Evolutionary conservation across 2,113 vertebrate species (phyloP).

Genomic region (Dasypus novemcinctus): DNA sequence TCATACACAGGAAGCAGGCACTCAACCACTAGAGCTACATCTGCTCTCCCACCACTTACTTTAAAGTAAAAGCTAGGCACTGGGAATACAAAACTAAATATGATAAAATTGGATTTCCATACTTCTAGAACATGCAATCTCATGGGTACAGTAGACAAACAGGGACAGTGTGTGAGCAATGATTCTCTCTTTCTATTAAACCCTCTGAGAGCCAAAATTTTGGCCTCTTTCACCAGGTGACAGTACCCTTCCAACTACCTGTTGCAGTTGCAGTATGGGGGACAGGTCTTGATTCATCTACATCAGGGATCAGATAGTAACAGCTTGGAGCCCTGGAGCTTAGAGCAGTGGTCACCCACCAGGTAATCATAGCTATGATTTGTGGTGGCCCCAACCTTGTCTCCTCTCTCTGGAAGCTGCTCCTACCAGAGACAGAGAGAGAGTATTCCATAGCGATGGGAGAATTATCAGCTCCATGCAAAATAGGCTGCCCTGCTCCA

Average conservation of each 20-base stretch:
- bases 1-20: too few species aligned
- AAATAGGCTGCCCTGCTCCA: background rate
- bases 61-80: background rate
- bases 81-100: background rate
- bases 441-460: background rate
- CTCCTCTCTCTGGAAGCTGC: background rate
- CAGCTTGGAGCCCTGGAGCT: background rate
- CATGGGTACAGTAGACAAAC: background rate
- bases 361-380: background rate
- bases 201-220: background rate
- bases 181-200: background rate
- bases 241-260: background rate
- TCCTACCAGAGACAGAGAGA: background rate
- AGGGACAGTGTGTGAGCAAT: background rate
- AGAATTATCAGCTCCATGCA: background rate
- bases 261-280: background rate
- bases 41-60: too few species aligned
- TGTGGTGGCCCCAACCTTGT: background rate
- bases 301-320: background rate
- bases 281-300: background rate
- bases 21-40: too few species aligned
- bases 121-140: background rate
- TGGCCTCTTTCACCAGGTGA: background rate
- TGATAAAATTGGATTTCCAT: background rate
- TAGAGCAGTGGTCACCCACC: background rate